Evolutionary conservation across 2,797 vertebrate species (phyloP).

Genomic region (Gymnothorax reevesii): DNA sequence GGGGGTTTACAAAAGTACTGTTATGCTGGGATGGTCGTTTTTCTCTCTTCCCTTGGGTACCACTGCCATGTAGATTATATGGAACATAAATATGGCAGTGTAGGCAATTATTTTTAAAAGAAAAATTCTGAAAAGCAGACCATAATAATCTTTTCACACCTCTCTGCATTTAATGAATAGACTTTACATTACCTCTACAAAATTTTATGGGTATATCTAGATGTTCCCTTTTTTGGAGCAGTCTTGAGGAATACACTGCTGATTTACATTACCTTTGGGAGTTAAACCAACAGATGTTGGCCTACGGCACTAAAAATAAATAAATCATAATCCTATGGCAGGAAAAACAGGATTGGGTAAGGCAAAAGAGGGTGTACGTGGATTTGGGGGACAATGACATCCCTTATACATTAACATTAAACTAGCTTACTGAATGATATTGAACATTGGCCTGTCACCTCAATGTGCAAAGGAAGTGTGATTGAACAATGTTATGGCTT

Average conservation of each 20-base stretch:
- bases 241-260: background rate
- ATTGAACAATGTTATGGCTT: background rate
- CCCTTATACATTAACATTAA: background rate
- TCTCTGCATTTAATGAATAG: background rate
- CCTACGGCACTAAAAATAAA: background rate
- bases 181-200: background rate
- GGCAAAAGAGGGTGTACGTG: background rate
- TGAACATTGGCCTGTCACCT: background rate
- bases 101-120: background rate
- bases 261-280: background rate
- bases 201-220: background rate
- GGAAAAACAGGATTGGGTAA: background rate
- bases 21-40: background rate
- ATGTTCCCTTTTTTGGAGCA: background rate
- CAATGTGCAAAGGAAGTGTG: background rate
- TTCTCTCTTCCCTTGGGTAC: background rate
- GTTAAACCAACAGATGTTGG: background rate
- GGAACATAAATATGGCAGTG: background rate
- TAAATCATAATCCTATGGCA: background rate
- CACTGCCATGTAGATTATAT: background rate
- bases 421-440: background rate
- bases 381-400: background rate
- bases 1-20: background rate
- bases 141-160: background rate
- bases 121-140: background rate